Percentiles rank a stretch among this genome's conserved stretches.
Conservation (phyloP, 1,140 invertebrate genomes). For the Odontomachus brunneus region DNA sequence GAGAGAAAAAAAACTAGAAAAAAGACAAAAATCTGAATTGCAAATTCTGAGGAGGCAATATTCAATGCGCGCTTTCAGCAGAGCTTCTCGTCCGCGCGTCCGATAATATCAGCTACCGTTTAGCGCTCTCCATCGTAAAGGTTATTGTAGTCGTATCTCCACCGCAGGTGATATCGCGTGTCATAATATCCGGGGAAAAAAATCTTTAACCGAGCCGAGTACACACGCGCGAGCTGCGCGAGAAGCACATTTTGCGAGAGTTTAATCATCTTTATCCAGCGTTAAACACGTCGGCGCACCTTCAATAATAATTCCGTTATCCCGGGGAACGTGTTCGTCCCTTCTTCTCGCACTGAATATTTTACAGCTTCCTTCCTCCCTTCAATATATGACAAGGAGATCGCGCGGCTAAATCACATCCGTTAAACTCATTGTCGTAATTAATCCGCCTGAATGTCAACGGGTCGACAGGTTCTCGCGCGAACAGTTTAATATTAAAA, state of each 20-base stretch:
- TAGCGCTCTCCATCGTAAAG: background rate
- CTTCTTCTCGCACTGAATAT: conserved; percentile 63
- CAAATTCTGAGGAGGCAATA: conserved; percentile 63
- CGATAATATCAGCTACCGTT: background rate
- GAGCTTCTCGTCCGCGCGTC: background rate
- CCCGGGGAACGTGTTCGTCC: conserved; percentile 49
- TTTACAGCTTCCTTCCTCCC: conserved; percentile 50
- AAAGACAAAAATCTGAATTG: conserved; percentile 30
- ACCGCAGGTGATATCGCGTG: background rate
- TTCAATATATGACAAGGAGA: conserved; percentile 55
- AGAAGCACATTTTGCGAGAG: conserved; percentile 57
- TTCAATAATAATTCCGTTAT: conserved; percentile 56
- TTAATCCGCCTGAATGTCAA: conserved; percentile 45
- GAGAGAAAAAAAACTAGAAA: background rate
- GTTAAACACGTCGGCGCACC: conserved; percentile 37
- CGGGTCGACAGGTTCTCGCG: background rate
- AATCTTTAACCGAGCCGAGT: background rate
- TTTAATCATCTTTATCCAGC: conserved; percentile 63
- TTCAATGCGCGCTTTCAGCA: conserved; percentile 53
- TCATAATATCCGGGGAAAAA: background rate
- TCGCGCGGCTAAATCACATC: conserved; percentile 66
- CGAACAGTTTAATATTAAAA: background rate
- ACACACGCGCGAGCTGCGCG: background rate
- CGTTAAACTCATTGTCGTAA: conserved; percentile 62
- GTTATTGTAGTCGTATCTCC: background rate